phyloP scores from a whole-genome alignment of 2,888 invertebrate genomes.

The Macaria notata region DNA sequence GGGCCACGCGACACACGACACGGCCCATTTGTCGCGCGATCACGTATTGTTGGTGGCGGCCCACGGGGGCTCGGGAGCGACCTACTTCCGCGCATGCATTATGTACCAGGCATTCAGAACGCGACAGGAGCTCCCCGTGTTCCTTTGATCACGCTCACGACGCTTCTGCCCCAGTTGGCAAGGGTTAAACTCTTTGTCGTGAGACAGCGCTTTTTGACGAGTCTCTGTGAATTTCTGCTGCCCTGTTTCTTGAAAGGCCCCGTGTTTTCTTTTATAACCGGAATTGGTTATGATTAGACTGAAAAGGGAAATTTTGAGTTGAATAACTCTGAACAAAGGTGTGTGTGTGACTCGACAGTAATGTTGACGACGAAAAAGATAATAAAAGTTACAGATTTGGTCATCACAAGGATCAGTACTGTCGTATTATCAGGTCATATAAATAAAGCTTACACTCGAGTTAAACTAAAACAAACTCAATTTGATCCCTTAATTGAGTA shows the following conservation, averaged over 20 bases:
- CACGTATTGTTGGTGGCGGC: slow-evolving; percentile 14
- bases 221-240: slow-evolving; percentile 17
- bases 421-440: too few species aligned
- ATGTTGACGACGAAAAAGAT: too few species aligned
- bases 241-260: slow-evolving; percentile 11
- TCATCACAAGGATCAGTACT: too few species aligned
- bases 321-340: too few species aligned
- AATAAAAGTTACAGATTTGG: too few species aligned
- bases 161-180: slow-evolving; percentile 60
- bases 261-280: slow-evolving; percentile 7
- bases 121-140: slow-evolving; percentile 52
- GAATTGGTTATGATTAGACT: slow-evolving; percentile 10
- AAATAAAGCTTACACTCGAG: too few species aligned
- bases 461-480: too few species aligned
- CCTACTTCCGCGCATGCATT: slow-evolving; percentile 45
- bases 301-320: background rate
- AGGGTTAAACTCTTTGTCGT: slow-evolving; percentile 52
- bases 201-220: slow-evolving; percentile 35
- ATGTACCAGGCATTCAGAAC: slow-evolving; percentile 53
- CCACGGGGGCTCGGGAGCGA: slow-evolving; percentile 32
- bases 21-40: slow-evolving; percentile 27
- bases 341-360: too few species aligned
- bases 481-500: too few species aligned
- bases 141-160: slow-evolving; percentile 55
- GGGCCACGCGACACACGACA: background rate